phyloP scores from a whole-genome alignment of 2,888 invertebrate genomes.

The Stegana nigrithorax region DNA sequence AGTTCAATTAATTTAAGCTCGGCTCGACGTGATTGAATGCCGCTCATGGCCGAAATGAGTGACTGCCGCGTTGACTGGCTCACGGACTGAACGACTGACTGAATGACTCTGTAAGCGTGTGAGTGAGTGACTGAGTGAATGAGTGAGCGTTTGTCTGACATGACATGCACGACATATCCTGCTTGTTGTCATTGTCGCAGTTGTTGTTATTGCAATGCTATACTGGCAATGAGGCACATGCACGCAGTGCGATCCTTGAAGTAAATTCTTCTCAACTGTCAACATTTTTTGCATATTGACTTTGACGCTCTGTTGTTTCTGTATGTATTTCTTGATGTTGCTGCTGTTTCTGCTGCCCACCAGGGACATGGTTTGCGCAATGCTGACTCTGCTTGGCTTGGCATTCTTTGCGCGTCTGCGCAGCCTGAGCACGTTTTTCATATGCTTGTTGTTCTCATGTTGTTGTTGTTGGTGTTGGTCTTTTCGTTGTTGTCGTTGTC shows the following conservation, averaged over 20 bases:
- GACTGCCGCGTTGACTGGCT: no score
- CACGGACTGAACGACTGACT: no score
- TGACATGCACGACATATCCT: background rate
- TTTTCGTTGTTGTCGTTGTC: background rate
- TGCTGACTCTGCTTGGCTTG: slow-evolving; percentile 34
- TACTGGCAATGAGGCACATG: background rate
- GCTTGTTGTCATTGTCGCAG: background rate
- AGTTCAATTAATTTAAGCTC: background rate
- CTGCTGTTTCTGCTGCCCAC: slow-evolving; percentile 43
- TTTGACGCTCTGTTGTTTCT: slow-evolving; percentile 52
- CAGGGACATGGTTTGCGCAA: background rate
- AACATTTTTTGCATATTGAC: slow-evolving; percentile 62
- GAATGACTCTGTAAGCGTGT: background rate
- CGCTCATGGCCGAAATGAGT: no score
- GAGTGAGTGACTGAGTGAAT: background rate
- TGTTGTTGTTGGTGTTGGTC: background rate
- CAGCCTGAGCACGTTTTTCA: slow-evolving; percentile 9
- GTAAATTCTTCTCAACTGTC: slow-evolving; percentile 61
- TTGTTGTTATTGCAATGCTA: no score
- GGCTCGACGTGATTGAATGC: no score
- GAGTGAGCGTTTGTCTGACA: background rate
- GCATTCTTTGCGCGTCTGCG: slow-evolving; percentile 20
- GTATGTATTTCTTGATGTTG: slow-evolving; percentile 16
- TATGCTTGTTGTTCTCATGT: background rate
- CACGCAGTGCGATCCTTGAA: slow-evolving; percentile 49